phyloP scores from a whole-genome alignment of 2,888 invertebrate species.

The Heliconius sara region DNA sequence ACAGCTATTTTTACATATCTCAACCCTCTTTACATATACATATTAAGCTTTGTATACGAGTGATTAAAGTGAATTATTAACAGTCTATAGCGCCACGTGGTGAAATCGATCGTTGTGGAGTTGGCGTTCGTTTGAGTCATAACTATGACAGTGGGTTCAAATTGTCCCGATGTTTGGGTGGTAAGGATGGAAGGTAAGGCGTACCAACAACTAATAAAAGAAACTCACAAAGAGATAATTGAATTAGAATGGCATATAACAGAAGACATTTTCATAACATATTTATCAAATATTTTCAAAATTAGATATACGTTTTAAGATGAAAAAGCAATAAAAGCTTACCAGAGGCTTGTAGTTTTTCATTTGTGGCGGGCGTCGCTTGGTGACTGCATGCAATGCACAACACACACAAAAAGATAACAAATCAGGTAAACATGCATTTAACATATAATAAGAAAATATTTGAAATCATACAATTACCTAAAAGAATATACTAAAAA shows the following conservation, averaged over 20 bases:
- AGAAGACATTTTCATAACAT: too few species aligned
- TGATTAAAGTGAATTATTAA: slow-evolving; percentile 16
- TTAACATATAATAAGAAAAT: slow-evolving; percentile 31
- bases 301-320: not conserved
- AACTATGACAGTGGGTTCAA: not conserved
- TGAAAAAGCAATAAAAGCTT: slow-evolving; percentile 53
- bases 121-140: not conserved
- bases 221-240: too few species aligned
- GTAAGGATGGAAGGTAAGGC: too few species aligned
- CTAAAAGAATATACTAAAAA: slow-evolving; percentile 33
- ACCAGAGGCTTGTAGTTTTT: slow-evolving; percentile 79
- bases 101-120: not conserved
- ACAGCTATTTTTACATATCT: not conserved
- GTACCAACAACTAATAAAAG: too few species aligned
- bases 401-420: slow-evolving; percentile 66
- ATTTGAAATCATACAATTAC: slow-evolving; percentile 45
- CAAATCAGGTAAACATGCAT: slow-evolving; percentile 58
- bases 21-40: not conserved
- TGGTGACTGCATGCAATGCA: slow-evolving; percentile 76
- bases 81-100: slow-evolving; percentile 19
- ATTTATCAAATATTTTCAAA: too few species aligned
- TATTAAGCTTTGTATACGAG: not conserved
- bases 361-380: slow-evolving; percentile 67
- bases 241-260: too few species aligned
- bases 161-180: too few species aligned